Base-by-base conservation (phyloP, 2,113 vertebrate species). In the Carassius carassius region DNA sequence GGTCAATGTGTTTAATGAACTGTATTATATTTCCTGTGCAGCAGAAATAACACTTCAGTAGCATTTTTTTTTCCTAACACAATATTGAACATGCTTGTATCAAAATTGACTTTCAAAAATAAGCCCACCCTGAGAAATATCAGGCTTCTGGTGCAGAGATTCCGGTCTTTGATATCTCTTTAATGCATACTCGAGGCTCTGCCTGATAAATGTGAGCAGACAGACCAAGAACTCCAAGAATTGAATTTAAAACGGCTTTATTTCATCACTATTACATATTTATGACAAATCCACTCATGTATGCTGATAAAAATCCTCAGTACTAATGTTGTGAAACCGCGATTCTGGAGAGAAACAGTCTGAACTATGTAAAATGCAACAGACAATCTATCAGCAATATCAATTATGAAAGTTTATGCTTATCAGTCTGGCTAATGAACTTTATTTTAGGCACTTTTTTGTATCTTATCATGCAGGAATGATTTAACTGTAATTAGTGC, bases 401-500 rank as follows among this genome's bases (percentile, higher is more conserved):
- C 67, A 88, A 89, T 89, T 81, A 88, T 70, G 65, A 74, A 63
- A 84, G 88, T 88, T 88, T 86, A 85, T 62, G 86, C 51, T 92
- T 90, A 91, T 92, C 86, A 90, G 86, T 85, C 84, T 86, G 85
- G 88, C 81, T 91, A 91, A 94, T 92, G 91, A 91, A 90, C 87
- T 67, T 67, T 37, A 82, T 82, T 91, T 89, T 84, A 85, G 88
- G 81, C 76, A 78, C 91, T 84, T 73, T 76, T 90, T 78, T 82
- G 73, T 82, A 81, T 86, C 84, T 81, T 91, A 89, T 91, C 90
- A 88, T 87, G 83, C 1, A 88, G 87, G 86, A 87, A 91, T 77
- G 32, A 88, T 91, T 78, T 90, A 86, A 88, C 84, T 54, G 84
- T 88, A 90, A 91, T 89, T 84, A 85, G 84, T 86, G 85, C 93